phyloP scores from a whole-genome alignment of 2,888 invertebrate species.

The Apocheima hispidaria region DNA sequence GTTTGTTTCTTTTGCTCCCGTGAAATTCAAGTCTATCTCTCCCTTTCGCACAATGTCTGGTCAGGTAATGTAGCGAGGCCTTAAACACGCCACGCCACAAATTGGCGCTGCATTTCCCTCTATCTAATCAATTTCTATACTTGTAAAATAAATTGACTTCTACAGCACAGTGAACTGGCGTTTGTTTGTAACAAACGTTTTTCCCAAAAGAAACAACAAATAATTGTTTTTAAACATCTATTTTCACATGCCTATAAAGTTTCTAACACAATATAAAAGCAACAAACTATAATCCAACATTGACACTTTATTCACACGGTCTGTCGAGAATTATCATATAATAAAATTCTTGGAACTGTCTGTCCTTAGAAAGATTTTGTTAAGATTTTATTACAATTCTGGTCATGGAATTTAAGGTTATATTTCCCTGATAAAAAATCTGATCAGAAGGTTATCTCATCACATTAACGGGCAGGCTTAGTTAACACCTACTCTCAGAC shows the following conservation, averaged over 20 bases:
- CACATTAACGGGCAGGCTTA: no score
- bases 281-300: conserved; percentile 23
- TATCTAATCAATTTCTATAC: neutral
- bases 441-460: neutral
- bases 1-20: no score
- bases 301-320: conserved; percentile 33
- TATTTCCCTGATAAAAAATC: neutral
- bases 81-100: no score
- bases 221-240: neutral
- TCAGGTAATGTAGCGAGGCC: no score
- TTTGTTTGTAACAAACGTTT: neutral
- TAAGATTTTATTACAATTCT: neutral
- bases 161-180: neutral
- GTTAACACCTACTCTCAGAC: no score
- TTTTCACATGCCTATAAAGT: conserved; percentile 28
- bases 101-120: no score
- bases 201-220: neutral
- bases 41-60: no score
- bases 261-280: conserved; percentile 15
- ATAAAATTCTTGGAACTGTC: neutral
- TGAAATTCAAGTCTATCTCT: no score
- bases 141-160: neutral
- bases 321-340: neutral
- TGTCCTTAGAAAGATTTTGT: conserved; percentile 3
- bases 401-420: neutral